These are phyloP conservation scores for Callipepla squamata DNA, from an alignment of 2,113 vertebrate species.

Conservation along the genomic window DNA sequence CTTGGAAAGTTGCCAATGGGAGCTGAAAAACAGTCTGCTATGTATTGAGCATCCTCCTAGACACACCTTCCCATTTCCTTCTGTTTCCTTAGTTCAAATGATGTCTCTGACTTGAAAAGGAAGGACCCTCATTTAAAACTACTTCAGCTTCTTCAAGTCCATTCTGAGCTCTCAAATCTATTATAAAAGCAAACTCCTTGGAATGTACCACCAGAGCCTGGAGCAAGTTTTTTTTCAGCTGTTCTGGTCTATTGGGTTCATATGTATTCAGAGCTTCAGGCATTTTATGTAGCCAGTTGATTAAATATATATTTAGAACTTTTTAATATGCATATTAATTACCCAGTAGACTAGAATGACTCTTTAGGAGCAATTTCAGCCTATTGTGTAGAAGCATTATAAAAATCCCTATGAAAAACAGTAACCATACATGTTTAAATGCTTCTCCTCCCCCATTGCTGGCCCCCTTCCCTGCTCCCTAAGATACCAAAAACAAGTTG, in stretches of 20 bases:
- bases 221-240: not conserved
- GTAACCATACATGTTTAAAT: slow-evolving; percentile 30
- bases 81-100: not conserved
- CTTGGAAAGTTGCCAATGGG: not conserved
- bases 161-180: not conserved
- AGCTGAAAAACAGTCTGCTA: not conserved
- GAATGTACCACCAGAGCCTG: not conserved
- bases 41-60: not conserved
- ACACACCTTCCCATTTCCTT: not conserved
- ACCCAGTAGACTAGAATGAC: slow-evolving; percentile 57
- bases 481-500: slow-evolving; percentile 12
- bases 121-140: not conserved
- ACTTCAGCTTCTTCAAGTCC: not conserved
- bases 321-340: slow-evolving; percentile 76
- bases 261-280: slow-evolving; percentile 28
- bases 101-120: not conserved
- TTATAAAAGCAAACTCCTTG: not conserved
- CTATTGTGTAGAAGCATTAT: slow-evolving; percentile 54
- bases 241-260: slow-evolving; percentile 20
- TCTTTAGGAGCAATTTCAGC: slow-evolving; percentile 67
- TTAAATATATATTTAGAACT: slow-evolving; percentile 77
- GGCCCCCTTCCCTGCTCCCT: not conserved
- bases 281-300: slow-evolving; percentile 58
- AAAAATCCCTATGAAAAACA: slow-evolving; percentile 43
- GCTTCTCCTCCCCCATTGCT: not conserved